Evolutionary conservation across 2,888 invertebrate genomes (phyloP), one percentile per base, ranked within the genome.

Genomic region (Ormia ochracea): DNA sequence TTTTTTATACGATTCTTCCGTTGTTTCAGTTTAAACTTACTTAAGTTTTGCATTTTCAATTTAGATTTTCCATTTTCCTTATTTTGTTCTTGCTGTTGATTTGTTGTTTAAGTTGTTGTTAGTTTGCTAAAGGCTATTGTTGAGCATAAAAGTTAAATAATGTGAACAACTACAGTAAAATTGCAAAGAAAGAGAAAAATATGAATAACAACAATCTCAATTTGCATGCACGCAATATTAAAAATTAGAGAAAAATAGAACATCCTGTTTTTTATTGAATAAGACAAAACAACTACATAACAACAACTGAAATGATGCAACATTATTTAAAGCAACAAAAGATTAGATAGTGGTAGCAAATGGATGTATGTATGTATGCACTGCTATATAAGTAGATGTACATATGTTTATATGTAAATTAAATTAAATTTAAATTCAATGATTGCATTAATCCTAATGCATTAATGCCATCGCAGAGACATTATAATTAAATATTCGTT

Each of bases 31-130:
- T 68, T 17, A 66, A 38, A 66, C 79, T 82, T 86, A 86, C 84
- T 85, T 82, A 86, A 63, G 70, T 85, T 43, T 84, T 84, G 82
- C 82, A 84, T 84, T 84, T 84, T 84, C 84, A 86, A 86, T 85
- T 86, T 85, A 84, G 85, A 85, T 86, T 86, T 83, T 83, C 86
- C 83, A 82, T 83, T 82, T 83, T 74, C 68, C 26, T 41, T 1
- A 21, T 43, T 1, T 52, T 58, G 36, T 66, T 59, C 1, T 10
- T 21, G 10, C 21, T 56, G 26, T 54, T 10, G 58, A 56, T 28
- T 59, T 83, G 81, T 69, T 56, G 17, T 74, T n/a, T 19, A 43
- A 43, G 10, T 75, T 72, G 41, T 70, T 45, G 43, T 10, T n/a
- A 31, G 48, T 36, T 33, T 45, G 23, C n/a, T n/a, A 69, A 38